phyloP scores from a whole-genome alignment of 2,797 vertebrate genomes.

The Austrolebias charrua region DNA sequence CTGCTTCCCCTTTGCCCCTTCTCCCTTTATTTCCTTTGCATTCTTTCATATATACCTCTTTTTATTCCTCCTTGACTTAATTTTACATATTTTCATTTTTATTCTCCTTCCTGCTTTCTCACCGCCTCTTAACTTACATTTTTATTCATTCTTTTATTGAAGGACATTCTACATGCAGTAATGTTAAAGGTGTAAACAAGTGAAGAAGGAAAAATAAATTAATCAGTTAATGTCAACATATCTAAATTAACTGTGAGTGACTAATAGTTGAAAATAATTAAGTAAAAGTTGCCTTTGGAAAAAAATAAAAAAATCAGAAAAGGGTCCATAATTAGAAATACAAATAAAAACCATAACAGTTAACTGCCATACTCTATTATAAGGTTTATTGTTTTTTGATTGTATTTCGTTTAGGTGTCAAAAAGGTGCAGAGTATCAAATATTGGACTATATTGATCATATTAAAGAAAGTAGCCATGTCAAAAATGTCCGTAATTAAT shows the following conservation, averaged over 20 bases:
- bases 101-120: slow-evolving; percentile 35
- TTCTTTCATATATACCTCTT: slow-evolving; percentile 18
- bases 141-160: slow-evolving; percentile 25
- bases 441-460: not conserved
- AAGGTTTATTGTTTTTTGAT: no score
- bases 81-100: slow-evolving; percentile 47
- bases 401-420: no score
- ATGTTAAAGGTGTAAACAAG: slow-evolving; percentile 54
- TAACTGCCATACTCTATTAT: no score
- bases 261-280: slow-evolving; percentile 12
- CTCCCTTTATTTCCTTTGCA: slow-evolving; percentile 2
- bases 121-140: slow-evolving; percentile 30
- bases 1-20: slow-evolving; percentile 18
- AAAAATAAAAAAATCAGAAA: no score
- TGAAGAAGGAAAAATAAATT: slow-evolving; percentile 17
- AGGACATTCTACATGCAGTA: slow-evolving; percentile 29
- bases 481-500: no score
- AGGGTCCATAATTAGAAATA: no score
- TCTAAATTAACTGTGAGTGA: slow-evolving; percentile 33
- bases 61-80: slow-evolving; percentile 33
- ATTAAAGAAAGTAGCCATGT: not conserved
- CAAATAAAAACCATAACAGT: no score
- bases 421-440: not conserved
- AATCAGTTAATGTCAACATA: slow-evolving; percentile 31
- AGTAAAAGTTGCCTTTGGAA: not conserved